Percentiles rank a stretch among this genome's conserved stretches.
These are phyloP conservation scores for Cochlearius cochlearius DNA, from an alignment of 2,113 vertebrate species.

Conservation along the genomic window DNA sequence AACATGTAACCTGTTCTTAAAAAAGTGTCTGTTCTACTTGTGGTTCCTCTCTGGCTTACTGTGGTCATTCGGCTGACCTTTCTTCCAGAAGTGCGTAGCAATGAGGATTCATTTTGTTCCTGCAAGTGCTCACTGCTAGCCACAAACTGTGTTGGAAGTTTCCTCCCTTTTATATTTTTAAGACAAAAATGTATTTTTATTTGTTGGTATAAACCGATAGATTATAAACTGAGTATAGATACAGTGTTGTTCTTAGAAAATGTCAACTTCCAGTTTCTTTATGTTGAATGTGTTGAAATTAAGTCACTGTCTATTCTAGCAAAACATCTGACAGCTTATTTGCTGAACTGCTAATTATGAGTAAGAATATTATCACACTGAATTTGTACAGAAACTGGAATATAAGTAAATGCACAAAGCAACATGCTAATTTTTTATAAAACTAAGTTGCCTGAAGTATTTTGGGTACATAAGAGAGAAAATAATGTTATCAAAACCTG, in stretches of 20 bases:
- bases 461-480: background rate
- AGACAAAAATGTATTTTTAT: background rate
- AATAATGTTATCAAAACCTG: background rate
- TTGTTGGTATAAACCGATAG: background rate
- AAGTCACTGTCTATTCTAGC: background rate
- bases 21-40: background rate
- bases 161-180: background rate
- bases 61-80: background rate
- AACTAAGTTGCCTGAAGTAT: background rate
- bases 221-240: background rate
- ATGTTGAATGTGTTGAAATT: too few relatives aligned
- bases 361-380: background rate
- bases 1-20: background rate
- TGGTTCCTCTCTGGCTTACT: background rate
- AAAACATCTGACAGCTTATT: background rate
- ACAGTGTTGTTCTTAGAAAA: background rate
- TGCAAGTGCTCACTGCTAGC: background rate
- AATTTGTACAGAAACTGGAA: background rate
- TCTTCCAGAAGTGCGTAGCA: background rate
- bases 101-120: background rate
- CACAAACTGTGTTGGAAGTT: background rate
- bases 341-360: background rate
- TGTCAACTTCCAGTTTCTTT: too few relatives aligned
- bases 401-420: background rate
- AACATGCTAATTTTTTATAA: background rate